Evolutionary conservation across 2,888 invertebrate species (phyloP), one percentile per base, ranked within the genome.

Genomic region (Mesorhabditis belari): DNA sequence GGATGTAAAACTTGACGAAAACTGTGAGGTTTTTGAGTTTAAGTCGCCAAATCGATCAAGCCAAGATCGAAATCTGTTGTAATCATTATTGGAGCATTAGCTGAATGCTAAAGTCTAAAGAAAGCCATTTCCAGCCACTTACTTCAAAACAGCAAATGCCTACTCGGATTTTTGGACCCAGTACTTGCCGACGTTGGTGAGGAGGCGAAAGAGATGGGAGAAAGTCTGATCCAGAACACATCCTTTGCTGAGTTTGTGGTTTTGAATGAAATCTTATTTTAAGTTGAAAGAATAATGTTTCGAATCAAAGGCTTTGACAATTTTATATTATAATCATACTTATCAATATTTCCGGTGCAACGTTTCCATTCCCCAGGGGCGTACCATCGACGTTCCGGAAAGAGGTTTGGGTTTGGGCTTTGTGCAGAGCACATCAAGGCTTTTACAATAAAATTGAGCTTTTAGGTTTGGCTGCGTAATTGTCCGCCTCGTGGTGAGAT

Each of bases 291-390:
- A n/a, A n/a, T n/a, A n/a, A n/a, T n/a, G n/a, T n/a, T n/a, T 21
- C 17, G 53, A 6, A 5, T 51, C 17, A 6, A 5, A 51, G 24
- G 24, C 24, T 51, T 51, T 51, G n/a, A n/a, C n/a, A 51, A 51
- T 51, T 51, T 51, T 51, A 21, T 24, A 5, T 19, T 23, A 6
- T 29, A 49, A 17, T 2, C 24, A 23, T 19, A 35, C 44, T 35
- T 9, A 9, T 3, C n/a, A n/a, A 6, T n/a, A 51, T 51, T 9
- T 69, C 70, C 53, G 62, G 70, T 69, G 68, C 27, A 69, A 70
- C 64, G 60, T 69, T n/a, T 72, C 68, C 56, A 55, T 72, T 19
- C n/a, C 64, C 64, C 54, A 72, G 70, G 55, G 71, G 71, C 28
- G 62, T 72, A n/a, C 71, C 71, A 2, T 60, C 65, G 28, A 55